Base-by-base conservation (phyloP, 2,888 invertebrate species). In the Microctonus aethiopoides region DNA sequence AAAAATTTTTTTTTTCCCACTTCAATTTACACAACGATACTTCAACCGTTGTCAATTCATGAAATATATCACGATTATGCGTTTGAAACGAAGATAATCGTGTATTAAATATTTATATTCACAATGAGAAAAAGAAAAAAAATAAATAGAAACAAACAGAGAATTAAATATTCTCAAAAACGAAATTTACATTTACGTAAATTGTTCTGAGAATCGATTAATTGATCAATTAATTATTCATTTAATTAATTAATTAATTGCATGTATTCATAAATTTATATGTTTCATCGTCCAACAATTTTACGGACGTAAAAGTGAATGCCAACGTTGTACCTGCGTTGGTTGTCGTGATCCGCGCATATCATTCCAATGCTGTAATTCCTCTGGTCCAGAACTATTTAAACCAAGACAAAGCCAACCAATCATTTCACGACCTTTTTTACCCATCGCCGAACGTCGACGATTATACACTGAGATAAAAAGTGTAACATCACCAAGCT, bases 361-460 rank as follows among this genome's bases (percentile, higher is more conserved):
- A 81, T 97, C 97, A 86, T 93, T 92, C 97, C 97, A 98, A 86
- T 98, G 97, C 24, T 94, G 91, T 68, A 94, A 89, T 87, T 97
- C 96, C 84, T 97, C 97, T 66, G 96, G 93, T 24, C 97, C 96
- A 68, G 96, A 96, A 78, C 95, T 94, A 88, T 95, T 96, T 85
- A 95, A 90, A 6, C 98, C 98, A 70, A 98, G 88, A 72, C 96
- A 94, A 88, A 98, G 96, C 97, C 98, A 98, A 72, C 98, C 98
- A 77, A 98, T 94, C 94, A 97, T 95, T 87, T 98, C 97, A 83
- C 97, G 95, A 77, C 95, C 93, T 85, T 97, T 98, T 77, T 94
- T 93, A 76, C 95, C 93, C 87, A 97, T 97, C 75, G 93, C 93
- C 85, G 97, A 95, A 78, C 96, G 93, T 75, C 95, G 93, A 85